Conservation (phyloP, 2,113 vertebrate genomes). For the Chlorodrepanis virens region DNA sequence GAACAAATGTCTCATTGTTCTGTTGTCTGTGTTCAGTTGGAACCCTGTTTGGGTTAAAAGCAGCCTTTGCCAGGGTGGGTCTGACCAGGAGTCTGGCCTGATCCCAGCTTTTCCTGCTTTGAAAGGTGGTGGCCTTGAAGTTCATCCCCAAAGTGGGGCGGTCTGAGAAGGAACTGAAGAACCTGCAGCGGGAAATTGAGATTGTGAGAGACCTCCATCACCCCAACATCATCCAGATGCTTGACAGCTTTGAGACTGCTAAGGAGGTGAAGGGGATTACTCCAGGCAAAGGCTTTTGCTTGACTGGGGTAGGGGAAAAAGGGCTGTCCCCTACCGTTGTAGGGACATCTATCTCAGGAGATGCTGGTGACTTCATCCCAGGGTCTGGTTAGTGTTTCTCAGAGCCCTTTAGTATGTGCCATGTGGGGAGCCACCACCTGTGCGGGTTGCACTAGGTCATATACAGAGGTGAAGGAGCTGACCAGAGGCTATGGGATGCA, state of each 20-base stretch:
- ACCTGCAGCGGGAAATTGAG: conserved; percentile 89
- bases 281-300: not conserved
- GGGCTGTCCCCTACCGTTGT: not conserved
- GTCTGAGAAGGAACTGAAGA: conserved; percentile 89
- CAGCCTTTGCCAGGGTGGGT: not conserved
- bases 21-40: not conserved
- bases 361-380: not conserved
- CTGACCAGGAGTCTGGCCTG: not conserved
- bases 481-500: not conserved
- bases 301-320: not conserved
- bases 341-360: not conserved
- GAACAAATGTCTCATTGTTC: not conserved
- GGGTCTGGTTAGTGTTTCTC: not conserved
- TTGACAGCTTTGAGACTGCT: conserved; percentile 94
- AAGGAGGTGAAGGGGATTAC: conserved; percentile 77
- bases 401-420: not conserved
- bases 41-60: not conserved
- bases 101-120: not conserved
- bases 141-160: conserved; percentile 93
- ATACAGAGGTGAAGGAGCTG: not conserved
- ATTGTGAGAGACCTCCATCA: conserved; percentile 90
- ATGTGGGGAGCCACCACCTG: not conserved
- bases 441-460: not conserved
- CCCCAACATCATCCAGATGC: conserved; percentile 92
- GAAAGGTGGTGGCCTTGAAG: conserved; percentile 92